Evolutionary conservation across 2,888 invertebrate species (phyloP).

Genomic region (Trichopria drosophilae): DNA sequence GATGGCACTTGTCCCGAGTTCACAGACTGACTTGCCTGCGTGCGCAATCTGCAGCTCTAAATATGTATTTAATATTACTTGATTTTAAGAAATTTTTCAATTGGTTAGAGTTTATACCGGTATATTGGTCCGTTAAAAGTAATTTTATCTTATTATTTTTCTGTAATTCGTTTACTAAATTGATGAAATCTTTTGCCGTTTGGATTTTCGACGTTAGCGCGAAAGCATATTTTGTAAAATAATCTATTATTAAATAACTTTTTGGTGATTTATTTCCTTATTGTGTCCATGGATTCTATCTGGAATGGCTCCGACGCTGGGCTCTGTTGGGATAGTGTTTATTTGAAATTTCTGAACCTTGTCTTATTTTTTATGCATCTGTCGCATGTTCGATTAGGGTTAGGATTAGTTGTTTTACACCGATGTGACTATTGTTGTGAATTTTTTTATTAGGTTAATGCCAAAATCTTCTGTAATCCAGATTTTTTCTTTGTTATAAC

Average conservation of each 20-base stretch:
- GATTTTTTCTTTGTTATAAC: too few relatives aligned
- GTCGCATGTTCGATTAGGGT: too few relatives aligned
- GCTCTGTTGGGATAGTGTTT: slow-evolving; percentile 37
- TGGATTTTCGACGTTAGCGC: slow-evolving; percentile 39
- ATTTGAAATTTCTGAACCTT: slow-evolving; percentile 35
- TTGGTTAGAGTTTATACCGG: slow-evolving; percentile 38
- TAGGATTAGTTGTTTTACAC: too few relatives aligned
- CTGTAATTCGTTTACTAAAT: slow-evolving; percentile 26
- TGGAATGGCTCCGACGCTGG: slow-evolving; percentile 40
- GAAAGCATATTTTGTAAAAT: too few relatives aligned
- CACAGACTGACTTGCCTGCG: too few relatives aligned
- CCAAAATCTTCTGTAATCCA: too few relatives aligned
- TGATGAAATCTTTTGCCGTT: slow-evolving; percentile 40
- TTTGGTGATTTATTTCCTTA: slow-evolving; percentile 39
- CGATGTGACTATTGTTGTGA: too few relatives aligned
- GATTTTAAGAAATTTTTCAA: slow-evolving; percentile 37
- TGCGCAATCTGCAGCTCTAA: slow-evolving; percentile 38
- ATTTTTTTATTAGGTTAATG: too few relatives aligned
- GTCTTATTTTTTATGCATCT: slow-evolving; percentile 43
- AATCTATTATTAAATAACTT: slow-evolving; percentile 40
- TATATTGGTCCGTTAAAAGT: slow-evolving; percentile 39
- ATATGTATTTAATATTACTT: slow-evolving; percentile 38
- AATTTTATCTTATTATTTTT: slow-evolving; percentile 25
- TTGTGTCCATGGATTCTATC: slow-evolving; percentile 43
- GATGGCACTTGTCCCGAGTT: too few relatives aligned